Percentiles rank a stretch among this genome's conserved stretches.
Evolutionary conservation across 2,888 invertebrate species (phyloP).

Genomic region (Suillia variegata): DNA sequence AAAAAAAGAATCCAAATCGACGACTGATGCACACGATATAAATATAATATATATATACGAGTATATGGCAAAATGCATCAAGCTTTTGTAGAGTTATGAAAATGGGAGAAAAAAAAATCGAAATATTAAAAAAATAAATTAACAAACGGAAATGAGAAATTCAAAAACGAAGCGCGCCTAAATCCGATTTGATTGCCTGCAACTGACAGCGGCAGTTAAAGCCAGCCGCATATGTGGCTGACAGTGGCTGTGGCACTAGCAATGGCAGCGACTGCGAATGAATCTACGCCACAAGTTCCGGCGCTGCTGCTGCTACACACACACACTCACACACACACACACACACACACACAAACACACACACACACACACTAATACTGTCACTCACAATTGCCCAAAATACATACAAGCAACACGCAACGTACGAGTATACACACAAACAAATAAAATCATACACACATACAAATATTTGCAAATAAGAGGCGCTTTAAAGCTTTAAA

Average conservation of each 20-base stretch:
- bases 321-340: background rate
- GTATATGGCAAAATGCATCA: no score
- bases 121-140: background rate
- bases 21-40: no score
- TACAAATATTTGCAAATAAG: background rate
- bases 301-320: background rate
- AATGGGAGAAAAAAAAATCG: no score
- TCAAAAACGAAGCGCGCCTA: background rate
- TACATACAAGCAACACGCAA: background rate
- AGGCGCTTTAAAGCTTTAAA: background rate
- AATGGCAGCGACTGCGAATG: no score
- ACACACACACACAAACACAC: constrained; percentile 1
- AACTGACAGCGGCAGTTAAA: background rate
- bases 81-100: no score
- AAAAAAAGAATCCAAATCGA: no score
- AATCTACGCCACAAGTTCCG: no score
- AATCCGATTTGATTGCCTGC: constrained; percentile 7
- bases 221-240: no score
- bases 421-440: no score
- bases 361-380: no score
- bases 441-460: constrained; percentile 1
- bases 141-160: background rate
- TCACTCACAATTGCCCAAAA: background rate
- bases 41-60: no score
- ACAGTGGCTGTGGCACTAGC: no score